Evolutionary conservation across 2,113 vertebrate genomes (phyloP).

Genomic region (Procavia capensis): DNA sequence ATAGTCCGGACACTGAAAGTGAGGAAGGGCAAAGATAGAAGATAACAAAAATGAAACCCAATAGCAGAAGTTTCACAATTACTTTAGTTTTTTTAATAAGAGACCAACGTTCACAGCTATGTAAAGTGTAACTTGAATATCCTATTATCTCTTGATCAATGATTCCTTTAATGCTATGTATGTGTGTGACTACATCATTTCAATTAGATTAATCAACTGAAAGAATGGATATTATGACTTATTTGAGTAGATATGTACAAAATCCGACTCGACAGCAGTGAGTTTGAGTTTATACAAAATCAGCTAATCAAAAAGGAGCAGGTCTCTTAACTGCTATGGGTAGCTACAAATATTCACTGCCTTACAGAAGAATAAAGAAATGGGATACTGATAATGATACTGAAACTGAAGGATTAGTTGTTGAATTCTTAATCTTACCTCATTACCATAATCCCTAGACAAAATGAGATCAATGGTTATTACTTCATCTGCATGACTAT

Average conservation of each 20-base stretch:
- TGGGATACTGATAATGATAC: neutral
- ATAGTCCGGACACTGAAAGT: neutral
- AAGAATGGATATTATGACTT: slow-evolving; percentile 1
- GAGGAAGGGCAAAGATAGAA: neutral
- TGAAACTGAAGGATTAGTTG: neutral
- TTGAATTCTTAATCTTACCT: neutral
- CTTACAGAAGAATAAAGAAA: neutral
- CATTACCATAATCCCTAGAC: neutral
- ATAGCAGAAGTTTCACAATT: neutral
- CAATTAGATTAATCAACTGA: neutral
- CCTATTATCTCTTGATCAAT: neutral
- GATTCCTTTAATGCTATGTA: neutral
- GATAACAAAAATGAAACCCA: neutral
- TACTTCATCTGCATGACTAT: neutral
- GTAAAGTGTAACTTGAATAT: neutral
- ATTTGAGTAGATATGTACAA: neutral
- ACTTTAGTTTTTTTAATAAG: neutral
- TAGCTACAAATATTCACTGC: neutral
- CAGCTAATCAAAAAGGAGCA: neutral
- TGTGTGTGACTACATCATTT: neutral
- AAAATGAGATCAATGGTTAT: neutral
- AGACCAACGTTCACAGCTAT: neutral
- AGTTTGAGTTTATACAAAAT: neutral
- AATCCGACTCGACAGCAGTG: too few species aligned
- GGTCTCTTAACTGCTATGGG: neutral